Percentiles rank a stretch among this genome's conserved stretches.
Evolutionary conservation across 1,140 invertebrate species (phyloP).

Genomic region (Hylaeus volcanicus): DNA sequence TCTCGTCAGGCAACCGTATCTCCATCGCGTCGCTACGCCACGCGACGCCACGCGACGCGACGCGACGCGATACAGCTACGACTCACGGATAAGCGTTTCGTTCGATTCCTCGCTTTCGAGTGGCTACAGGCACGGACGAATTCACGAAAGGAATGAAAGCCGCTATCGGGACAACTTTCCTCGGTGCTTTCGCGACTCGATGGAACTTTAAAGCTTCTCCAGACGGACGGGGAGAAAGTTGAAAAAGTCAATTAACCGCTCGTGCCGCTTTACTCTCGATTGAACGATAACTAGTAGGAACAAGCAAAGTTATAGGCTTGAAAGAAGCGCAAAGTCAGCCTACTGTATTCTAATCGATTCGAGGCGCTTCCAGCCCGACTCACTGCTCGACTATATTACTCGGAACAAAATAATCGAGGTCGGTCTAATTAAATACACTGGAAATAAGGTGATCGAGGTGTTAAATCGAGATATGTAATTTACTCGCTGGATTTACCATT

Average conservation of each 20-base stretch:
- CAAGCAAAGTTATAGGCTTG: conserved; percentile 50
- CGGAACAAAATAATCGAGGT: no score
- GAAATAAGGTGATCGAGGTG: no score
- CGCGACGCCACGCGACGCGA: no score
- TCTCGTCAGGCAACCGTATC: background rate
- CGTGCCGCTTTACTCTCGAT: conserved; percentile 51
- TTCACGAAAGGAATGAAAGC: conserved; percentile 34
- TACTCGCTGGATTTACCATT: no score
- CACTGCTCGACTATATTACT: no score
- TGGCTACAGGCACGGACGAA: background rate
- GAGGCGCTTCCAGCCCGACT: no score
- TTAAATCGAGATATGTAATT: no score
- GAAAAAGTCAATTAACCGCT: conserved; percentile 63
- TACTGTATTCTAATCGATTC: no score
- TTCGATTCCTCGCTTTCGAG: conserved; percentile 12
- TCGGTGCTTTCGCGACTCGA: conserved; percentile 25
- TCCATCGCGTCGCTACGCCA: no score
- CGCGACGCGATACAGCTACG: no score
- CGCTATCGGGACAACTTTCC: conserved; percentile 46
- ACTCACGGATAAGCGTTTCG: background rate
- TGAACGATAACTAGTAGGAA: conserved; percentile 54
- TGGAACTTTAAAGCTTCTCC: conserved; percentile 47
- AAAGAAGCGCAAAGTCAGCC: no score
- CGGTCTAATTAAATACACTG: no score
- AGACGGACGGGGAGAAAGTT: conserved; percentile 15